Conservation (phyloP, 2,797 vertebrate species). For the Liasis olivaceus region DNA sequence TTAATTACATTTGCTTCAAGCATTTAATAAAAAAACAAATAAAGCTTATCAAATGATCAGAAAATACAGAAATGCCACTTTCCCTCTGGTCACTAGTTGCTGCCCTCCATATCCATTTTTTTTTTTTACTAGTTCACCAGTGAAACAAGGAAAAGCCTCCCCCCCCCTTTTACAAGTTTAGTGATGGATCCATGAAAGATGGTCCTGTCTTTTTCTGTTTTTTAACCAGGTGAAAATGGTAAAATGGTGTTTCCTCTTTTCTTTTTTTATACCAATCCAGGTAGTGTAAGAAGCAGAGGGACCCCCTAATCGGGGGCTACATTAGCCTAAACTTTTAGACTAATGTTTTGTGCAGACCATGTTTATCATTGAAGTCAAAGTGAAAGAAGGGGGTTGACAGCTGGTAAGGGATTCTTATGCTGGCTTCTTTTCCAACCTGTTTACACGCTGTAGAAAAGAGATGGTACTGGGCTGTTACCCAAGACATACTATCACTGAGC, state of each 20-base stretch:
- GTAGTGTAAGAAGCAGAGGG: neutral
- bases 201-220: neutral
- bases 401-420: neutral
- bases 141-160: neutral
- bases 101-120: neutral
- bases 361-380: neutral
- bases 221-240: neutral
- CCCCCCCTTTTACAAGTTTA: neutral
- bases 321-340: neutral
- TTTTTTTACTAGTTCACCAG: neutral
- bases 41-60: constrained; percentile 29
- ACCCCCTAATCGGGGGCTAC: neutral
- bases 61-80: constrained; percentile 47
- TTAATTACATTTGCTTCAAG: constrained; percentile 49
- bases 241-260: neutral
- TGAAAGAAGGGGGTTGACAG: neutral
- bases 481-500: neutral
- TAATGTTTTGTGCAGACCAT: neutral
- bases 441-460: neutral
- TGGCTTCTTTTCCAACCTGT: neutral
- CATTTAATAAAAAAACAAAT: constrained; percentile 29
- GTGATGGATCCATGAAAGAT: neutral
- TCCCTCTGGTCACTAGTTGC: constrained; percentile 19
- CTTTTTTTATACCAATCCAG: neutral
- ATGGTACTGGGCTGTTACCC: neutral